A percentile compares a stretch with the other conserved stretches of the same genome.
phyloP scores from a whole-genome alignment of 2,797 vertebrate species.

The Pseudomugil tenellus region DNA sequence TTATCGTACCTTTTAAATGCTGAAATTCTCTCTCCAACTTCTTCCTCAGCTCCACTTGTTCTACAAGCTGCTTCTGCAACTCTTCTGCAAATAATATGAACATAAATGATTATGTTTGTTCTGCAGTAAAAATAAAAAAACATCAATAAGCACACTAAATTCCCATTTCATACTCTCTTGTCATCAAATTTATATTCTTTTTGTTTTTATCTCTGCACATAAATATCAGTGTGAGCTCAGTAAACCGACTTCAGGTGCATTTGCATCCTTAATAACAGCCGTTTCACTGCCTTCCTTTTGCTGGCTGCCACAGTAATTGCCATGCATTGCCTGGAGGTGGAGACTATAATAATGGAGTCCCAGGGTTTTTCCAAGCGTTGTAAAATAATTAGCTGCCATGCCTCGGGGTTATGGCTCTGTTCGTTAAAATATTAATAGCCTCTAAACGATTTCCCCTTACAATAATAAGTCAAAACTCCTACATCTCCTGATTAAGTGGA shows the following conservation, averaged over 20 bases:
- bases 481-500: conserved; percentile 81
- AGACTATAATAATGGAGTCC: conserved; percentile 80
- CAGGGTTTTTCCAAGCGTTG: conserved; percentile 84
- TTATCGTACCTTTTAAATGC: conserved; percentile 92
- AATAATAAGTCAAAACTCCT: conserved; percentile 81
- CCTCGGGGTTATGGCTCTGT: conserved; percentile 80
- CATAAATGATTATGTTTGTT: not conserved
- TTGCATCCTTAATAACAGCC: conserved; percentile 54
- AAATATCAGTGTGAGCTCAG: conserved; percentile 34
- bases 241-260: conserved; percentile 65
- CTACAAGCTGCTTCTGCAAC: conserved; percentile 94
- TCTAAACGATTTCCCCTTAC: conserved; percentile 82
- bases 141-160: not conserved
- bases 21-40: conserved; percentile 98
- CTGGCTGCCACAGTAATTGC: conserved; percentile 75
- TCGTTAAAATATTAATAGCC: conserved; percentile 85
- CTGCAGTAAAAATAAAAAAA: not conserved
- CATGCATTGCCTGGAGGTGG: conserved; percentile 70
- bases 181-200: conserved; percentile 12
- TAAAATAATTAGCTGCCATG: conserved; percentile 85
- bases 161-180: not conserved
- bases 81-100: conserved; percentile 85
- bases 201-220: conserved; percentile 31
- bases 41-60: conserved; percentile 97
- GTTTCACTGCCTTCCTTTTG: conserved; percentile 43